Base-by-base conservation (phyloP, 1,140 invertebrate species). In the Drosophila persimilis region DNA sequence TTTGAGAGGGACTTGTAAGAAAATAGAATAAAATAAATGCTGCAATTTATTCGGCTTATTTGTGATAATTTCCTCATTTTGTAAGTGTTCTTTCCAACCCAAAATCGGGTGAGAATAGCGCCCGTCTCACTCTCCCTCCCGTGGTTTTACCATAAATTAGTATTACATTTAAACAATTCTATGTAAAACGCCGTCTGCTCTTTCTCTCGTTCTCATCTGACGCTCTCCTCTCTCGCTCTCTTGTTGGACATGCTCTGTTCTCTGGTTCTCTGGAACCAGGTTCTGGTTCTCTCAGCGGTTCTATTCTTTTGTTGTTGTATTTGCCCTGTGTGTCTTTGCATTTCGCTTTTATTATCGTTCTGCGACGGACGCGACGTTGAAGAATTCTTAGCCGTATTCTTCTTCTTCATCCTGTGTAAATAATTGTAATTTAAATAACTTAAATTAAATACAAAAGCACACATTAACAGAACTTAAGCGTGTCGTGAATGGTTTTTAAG, bases 311-410 rank as follows among this genome's bases (percentile, higher is more conserved):
- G 62, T 62, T 64, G 62, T 64, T 64, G 62, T 62, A 64, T 64
- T 64, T 64, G 58, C 58, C 62, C 62, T 15, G 62, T 81, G 74
- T 77, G 66, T 67, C 66, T 80, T 79, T 77, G 78, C 78, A 89
- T 89, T 89, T 89, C 80, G 85, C 86, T 89, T 80, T 89, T 70
- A 69, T 83, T 83, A 84, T 84, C 80, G 86, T 90, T 90, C 78
- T 89, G 86, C 86, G 84, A 85, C 85, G 84, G 74, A 64, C 63
- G 66, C 78, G 78, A 70, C 73, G 73, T 69, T 77, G 83, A 89
- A 84, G 79, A 83, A 84, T 83, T 81, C 79, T 73, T 81, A 65
- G 79, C 70, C 63, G 79, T 83, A 67, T 83, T 81, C 79, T 77
- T 84, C 74, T 89, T 90, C 85, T 65, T 65, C 63, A 89, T 90